These are phyloP conservation scores for Galerucella nymphaeae DNA, from an alignment of 2,888 invertebrate species.

Conservation along the genomic window DNA sequence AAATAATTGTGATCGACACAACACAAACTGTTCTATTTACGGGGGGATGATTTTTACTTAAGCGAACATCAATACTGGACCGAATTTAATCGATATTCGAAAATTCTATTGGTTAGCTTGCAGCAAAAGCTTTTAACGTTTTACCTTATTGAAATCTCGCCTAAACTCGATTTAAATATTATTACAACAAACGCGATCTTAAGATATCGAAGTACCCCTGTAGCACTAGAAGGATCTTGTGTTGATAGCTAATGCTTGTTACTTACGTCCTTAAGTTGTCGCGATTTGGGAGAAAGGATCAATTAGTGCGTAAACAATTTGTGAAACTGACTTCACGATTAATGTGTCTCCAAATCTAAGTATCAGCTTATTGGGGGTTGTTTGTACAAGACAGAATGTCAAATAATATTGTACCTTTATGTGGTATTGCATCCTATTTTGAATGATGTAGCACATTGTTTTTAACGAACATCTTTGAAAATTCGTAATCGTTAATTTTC, in stretches of 20 bases:
- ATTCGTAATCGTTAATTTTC: too few relatives aligned
- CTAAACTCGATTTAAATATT: neutral
- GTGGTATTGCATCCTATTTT: too few relatives aligned
- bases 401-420: too few relatives aligned
- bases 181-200: neutral
- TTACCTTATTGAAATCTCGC: too few relatives aligned
- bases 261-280: neutral
- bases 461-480: too few relatives aligned
- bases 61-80: neutral
- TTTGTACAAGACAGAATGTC: too few relatives aligned
- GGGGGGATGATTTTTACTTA: neutral
- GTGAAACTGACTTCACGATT: constrained; percentile 6
- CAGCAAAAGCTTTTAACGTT: too few relatives aligned
- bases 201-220: neutral
- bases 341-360: neutral
- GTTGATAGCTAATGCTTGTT: constrained; percentile 4
- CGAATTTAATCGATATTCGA: neutral
- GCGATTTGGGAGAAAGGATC: constrained; percentile 3
- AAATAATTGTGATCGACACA: constrained; percentile 46
- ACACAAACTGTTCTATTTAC: constrained; percentile 38
- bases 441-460: too few relatives aligned
- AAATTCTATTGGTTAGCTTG: too few relatives aligned
- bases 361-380: neutral
- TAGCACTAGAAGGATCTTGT: neutral
- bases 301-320: constrained; percentile 6